A percentile compares a stretch with the other conserved stretches of the same genome.
These are phyloP conservation scores for Portevinia maculata DNA, from an alignment of 2,888 invertebrate genomes.

Conservation along the genomic window DNA sequence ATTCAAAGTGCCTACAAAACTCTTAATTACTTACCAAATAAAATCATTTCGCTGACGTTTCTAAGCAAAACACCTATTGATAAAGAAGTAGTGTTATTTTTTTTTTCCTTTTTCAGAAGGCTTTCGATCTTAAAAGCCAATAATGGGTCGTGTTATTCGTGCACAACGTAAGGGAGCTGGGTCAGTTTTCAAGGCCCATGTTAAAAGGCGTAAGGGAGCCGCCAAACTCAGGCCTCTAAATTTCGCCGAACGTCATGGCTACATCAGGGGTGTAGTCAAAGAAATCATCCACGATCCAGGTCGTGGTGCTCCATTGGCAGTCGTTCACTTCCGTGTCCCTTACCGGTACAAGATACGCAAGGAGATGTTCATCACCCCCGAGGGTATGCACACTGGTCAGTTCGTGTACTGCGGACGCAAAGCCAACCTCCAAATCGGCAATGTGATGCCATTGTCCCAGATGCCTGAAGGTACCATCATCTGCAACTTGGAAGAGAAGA, in stretches of 20 bases:
- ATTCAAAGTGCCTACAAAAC: too few species aligned
- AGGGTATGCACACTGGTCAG: conserved; percentile 99
- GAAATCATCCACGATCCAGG: conserved; percentile 99
- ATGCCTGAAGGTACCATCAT: conserved; percentile 99
- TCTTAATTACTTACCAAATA: too few species aligned
- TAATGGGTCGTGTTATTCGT: conserved; percentile 99
- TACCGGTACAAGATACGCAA: conserved; percentile 98
- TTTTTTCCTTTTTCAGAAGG: conserved; percentile 81
- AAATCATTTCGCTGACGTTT: too few species aligned
- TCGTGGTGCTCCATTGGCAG: conserved; percentile 98
- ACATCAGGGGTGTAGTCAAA: conserved; percentile 99
- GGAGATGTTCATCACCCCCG: conserved; percentile 98
- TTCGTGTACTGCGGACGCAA: conserved; percentile 99
- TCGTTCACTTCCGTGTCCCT: conserved; percentile 99
- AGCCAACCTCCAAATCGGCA: conserved; percentile 92
- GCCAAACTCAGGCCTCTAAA: conserved; percentile 98
- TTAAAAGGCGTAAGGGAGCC: conserved; percentile 99
- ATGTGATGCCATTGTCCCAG: conserved; percentile 98
- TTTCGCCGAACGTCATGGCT: conserved; percentile 99
- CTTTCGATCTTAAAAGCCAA: conserved; percentile 79
- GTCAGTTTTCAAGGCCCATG: conserved; percentile 98
- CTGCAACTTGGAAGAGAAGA: conserved; percentile 99
- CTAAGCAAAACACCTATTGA: too few species aligned
- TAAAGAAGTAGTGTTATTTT: too few species aligned
- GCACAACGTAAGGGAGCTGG: conserved; percentile 99